Evolutionary conservation across 2,888 invertebrate species (phyloP).

Genomic region (Cheiracanthium punctorium): DNA sequence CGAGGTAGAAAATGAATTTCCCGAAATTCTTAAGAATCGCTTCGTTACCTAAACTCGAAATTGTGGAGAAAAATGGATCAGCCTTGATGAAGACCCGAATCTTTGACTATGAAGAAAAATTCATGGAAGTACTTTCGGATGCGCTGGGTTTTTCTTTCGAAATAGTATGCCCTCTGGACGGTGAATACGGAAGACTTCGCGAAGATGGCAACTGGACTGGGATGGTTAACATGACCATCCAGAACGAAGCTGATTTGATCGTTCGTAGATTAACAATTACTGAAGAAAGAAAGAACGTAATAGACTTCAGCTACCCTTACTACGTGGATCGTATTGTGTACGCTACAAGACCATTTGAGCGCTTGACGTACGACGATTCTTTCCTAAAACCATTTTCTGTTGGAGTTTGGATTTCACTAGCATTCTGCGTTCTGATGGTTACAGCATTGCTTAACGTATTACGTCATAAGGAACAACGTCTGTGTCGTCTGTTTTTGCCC

Average conservation of each 20-base stretch:
- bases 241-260: constrained; percentile 9
- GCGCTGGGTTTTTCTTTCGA: not conserved
- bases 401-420: not conserved
- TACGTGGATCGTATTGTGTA: not conserved
- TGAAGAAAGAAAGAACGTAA: not conserved
- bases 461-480: not conserved
- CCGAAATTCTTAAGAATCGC: too few relatives aligned
- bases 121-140: not conserved
- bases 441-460: not conserved
- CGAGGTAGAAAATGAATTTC: too few relatives aligned
- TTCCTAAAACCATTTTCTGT: not conserved
- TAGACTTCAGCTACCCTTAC: constrained; percentile 2
- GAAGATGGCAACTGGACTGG: constrained; percentile 31
- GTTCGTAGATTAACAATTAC: not conserved
- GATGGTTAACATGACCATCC: constrained; percentile 9
- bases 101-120: too few relatives aligned
- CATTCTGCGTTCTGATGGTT: not conserved
- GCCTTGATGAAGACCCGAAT: too few relatives aligned
- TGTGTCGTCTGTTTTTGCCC: not conserved
- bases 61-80: too few relatives aligned
- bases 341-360: not conserved
- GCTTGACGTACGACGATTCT: not conserved
- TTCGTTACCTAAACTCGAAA: too few relatives aligned
- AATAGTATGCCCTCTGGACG: not conserved
- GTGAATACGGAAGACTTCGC: not conserved